A percentile compares a stretch with the other conserved stretches of the same genome.
phyloP scores from a whole-genome alignment of 2,888 invertebrate genomes.

The Epinotia demarniana region DNA sequence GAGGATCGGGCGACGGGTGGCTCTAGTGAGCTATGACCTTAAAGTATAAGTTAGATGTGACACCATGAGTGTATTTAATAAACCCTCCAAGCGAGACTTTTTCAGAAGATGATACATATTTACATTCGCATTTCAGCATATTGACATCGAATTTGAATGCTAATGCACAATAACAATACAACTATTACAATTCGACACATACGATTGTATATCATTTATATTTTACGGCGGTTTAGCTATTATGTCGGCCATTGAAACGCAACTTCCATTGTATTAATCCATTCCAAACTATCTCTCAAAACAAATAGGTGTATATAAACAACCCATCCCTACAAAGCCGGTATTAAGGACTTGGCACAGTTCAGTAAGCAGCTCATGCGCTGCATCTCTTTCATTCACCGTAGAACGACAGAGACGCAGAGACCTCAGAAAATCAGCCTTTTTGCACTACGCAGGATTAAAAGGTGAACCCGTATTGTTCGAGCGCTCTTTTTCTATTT shows the following conservation, averaged over 20 bases:
- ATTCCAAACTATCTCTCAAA: background rate
- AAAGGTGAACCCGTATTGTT: constrained; percentile 25
- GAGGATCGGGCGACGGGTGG: too few species aligned
- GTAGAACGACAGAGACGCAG: background rate
- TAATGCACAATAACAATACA: too few species aligned
- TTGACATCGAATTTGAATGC: too few species aligned
- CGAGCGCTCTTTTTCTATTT: constrained; percentile 1
- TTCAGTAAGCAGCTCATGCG: constrained; percentile 4
- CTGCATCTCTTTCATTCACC: background rate
- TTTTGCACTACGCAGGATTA: constrained; percentile 18
- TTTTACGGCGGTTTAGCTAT: too few species aligned
- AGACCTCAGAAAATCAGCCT: background rate
- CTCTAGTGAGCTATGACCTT: too few species aligned
- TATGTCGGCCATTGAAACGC: background rate
- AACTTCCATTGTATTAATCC: background rate
- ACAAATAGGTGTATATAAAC: background rate
- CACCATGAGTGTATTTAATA: too few species aligned
- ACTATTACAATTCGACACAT: too few species aligned
- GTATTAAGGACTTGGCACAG: background rate
- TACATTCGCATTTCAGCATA: too few species aligned
- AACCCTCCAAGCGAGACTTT: too few species aligned
- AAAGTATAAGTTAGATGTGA: too few species aligned
- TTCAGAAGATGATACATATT: too few species aligned
- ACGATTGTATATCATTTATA: too few species aligned
- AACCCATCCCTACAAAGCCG: background rate